Conservation (phyloP, 2,113 vertebrate genomes). For the Aegypius monachus region DNA sequence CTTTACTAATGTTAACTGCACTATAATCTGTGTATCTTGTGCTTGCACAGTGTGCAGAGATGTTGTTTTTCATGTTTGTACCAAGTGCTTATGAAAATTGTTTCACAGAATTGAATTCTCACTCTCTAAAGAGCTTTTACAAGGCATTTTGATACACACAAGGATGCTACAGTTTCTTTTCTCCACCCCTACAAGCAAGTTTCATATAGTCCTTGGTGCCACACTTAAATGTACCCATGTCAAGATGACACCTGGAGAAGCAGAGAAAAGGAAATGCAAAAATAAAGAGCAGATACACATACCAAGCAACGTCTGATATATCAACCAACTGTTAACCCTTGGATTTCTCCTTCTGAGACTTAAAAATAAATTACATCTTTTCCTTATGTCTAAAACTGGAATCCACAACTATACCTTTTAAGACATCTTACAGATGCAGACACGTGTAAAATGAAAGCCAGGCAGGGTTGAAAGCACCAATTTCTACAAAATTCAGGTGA, state of each 20-base stretch:
- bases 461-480: not conserved
- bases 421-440: not conserved
- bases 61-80: not conserved
- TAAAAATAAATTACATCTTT: not conserved
- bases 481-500: not conserved
- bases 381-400: not conserved
- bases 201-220: not conserved
- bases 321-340: conserved; percentile 28
- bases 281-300: conserved; percentile 13
- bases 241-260: conserved; percentile 51
- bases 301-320: not conserved
- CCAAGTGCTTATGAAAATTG: not conserved
- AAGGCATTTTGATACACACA: not conserved
- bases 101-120: not conserved
- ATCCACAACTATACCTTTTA: not conserved
- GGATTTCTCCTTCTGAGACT: conserved; percentile 1
- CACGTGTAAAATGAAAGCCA: not conserved
- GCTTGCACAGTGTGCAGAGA: not conserved
- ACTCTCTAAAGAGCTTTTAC: not conserved
- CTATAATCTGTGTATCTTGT: not conserved
- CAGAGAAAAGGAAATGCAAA: conserved; percentile 14
- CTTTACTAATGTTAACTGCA: not conserved
- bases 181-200: not conserved
- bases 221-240: conserved; percentile 8
- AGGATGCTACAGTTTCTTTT: not conserved